phyloP scores from a whole-genome alignment of 2,113 vertebrate genomes.

The Solea senegalensis region DNA sequence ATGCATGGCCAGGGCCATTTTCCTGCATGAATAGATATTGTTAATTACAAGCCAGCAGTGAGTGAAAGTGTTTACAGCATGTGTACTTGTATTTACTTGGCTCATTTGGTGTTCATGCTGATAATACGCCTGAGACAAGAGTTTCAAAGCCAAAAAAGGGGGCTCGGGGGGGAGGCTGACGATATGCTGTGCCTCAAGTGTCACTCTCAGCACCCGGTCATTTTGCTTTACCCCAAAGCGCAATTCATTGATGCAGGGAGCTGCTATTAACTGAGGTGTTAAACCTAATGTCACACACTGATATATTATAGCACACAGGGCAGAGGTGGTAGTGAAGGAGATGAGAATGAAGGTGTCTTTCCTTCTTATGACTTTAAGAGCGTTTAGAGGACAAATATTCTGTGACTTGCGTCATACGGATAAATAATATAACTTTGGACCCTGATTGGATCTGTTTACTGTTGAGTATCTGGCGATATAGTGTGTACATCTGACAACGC shows the following conservation, averaged over 20 bases:
- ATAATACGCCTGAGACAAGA: slow-evolving; percentile 29
- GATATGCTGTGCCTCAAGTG: slow-evolving; percentile 29
- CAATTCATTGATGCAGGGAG: slow-evolving; percentile 52
- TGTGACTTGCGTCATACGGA: neutral
- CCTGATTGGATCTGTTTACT: too few relatives aligned
- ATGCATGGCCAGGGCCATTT: slow-evolving; percentile 28
- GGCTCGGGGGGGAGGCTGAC: slow-evolving; percentile 19
- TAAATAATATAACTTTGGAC: too few relatives aligned
- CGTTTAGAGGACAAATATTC: neutral
- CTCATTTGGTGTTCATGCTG: slow-evolving; percentile 29
- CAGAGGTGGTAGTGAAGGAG: slow-evolving; percentile 19
- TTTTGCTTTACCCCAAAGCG: slow-evolving; percentile 58
- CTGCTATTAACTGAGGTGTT: slow-evolving; percentile 52
- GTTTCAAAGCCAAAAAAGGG: slow-evolving; percentile 24
- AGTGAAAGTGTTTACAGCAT: slow-evolving; percentile 26
- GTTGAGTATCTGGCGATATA: too few relatives aligned
- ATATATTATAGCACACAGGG: slow-evolving; percentile 37
- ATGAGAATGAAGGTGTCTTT: slow-evolving; percentile 20
- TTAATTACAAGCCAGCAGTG: slow-evolving; percentile 31
- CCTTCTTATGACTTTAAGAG: neutral
- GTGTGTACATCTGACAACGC: too few relatives aligned
- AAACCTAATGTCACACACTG: slow-evolving; percentile 44
- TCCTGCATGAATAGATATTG: slow-evolving; percentile 21
- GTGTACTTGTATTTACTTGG: slow-evolving; percentile 42
- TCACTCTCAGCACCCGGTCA: slow-evolving; percentile 53